Percentiles rank a stretch among this genome's conserved stretches.
Evolutionary conservation across 1,140 invertebrate species (phyloP).

Genomic region (Subanguina moxae): DNA sequence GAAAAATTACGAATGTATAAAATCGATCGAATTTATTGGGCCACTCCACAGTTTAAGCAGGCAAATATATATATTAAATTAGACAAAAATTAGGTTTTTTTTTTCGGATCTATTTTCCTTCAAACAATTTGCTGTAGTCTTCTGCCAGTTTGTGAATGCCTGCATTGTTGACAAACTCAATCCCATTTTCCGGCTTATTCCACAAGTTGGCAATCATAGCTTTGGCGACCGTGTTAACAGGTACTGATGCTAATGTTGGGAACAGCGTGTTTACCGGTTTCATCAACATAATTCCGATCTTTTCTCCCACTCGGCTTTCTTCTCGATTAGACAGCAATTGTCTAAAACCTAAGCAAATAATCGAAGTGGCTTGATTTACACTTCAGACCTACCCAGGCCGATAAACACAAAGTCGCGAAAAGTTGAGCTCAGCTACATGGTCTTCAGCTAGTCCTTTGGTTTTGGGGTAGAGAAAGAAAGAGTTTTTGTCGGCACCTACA

Average conservation of each 20-base stretch:
- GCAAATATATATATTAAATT: no score
- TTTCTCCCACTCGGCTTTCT: conserved; percentile 57
- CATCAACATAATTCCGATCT: conserved; percentile 46
- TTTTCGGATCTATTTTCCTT: no score
- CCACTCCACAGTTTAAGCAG: no score
- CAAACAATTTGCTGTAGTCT: neutral
- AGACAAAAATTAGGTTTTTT: no score
- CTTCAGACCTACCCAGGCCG: neutral
- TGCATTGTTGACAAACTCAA: conserved; percentile 58
- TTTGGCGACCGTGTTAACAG: conserved; percentile 51
- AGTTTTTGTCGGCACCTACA: conserved; percentile 60
- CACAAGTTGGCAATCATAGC: conserved; percentile 58
- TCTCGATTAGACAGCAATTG: conserved; percentile 56
- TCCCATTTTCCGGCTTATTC: conserved; percentile 27
- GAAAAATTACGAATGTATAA: no score
- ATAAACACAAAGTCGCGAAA: conserved; percentile 1
- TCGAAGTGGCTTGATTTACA: neutral
- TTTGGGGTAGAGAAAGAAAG: conserved; percentile 59
- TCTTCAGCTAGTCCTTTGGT: conserved; percentile 58
- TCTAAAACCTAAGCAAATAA: conserved; percentile 29
- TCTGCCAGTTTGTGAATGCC: conserved; percentile 48
- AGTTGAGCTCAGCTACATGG: conserved; percentile 1
- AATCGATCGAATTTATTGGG: no score
- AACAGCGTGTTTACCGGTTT: conserved; percentile 57
- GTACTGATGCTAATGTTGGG: conserved; percentile 58